Percentiles rank a stretch among this genome's conserved stretches.
phyloP scores from a whole-genome alignment of 1,140 invertebrate genomes.

The Aphis craccivora region DNA sequence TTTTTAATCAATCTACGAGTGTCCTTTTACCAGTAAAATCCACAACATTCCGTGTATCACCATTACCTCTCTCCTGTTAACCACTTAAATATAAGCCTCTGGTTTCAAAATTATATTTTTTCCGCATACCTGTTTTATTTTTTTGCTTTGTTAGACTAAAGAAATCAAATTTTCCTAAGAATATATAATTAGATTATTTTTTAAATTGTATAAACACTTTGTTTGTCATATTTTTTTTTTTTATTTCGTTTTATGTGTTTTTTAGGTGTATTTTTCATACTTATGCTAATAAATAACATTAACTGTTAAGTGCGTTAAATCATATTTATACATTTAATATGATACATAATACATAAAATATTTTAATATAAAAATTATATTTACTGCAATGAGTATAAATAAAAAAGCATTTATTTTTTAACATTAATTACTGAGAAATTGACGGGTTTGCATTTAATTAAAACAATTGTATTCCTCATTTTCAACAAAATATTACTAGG shows the following conservation, averaged over 20 bases:
- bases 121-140: background rate
- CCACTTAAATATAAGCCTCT: background rate
- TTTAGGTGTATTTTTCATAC: background rate
- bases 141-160: background rate
- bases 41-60: background rate
- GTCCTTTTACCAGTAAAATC: background rate
- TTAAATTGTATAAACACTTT: background rate
- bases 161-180: background rate
- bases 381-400: background rate
- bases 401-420: background rate
- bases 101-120: background rate
- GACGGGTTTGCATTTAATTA: background rate
- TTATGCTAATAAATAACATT: background rate
- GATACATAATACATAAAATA: background rate
- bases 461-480: background rate
- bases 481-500: background rate
- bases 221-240: background rate
- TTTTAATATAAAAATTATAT: background rate
- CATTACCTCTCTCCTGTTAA: background rate
- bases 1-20: background rate
- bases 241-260: background rate
- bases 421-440: background rate
- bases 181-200: background rate
- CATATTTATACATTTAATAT: background rate
- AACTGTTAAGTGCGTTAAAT: background rate